phyloP scores from a whole-genome alignment of 1,140 invertebrate species.

The Drosophila equinoxialis region DNA sequence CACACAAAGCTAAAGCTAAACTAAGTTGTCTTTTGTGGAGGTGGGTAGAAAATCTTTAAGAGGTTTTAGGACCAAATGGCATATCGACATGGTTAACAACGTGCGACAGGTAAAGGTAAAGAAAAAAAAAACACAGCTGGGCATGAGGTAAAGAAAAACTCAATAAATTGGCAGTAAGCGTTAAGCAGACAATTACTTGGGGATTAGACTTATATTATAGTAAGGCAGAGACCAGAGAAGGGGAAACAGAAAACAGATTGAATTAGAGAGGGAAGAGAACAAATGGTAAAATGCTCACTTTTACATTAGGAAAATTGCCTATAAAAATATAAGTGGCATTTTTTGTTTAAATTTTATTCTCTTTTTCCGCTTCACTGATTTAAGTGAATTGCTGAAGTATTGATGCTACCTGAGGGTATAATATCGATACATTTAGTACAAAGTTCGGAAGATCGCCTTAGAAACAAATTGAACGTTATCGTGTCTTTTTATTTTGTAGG shows the following conservation, averaged over 20 bases:
- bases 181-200: slow-evolving; percentile 76
- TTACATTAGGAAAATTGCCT: slow-evolving; percentile 10
- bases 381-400: background rate
- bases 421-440: no score
- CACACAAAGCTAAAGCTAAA: slow-evolving; percentile 19
- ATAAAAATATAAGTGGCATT: background rate
- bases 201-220: slow-evolving; percentile 63
- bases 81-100: slow-evolving; percentile 50
- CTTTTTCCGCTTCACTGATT: background rate
- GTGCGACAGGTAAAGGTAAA: slow-evolving; percentile 59
- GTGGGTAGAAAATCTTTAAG: slow-evolving; percentile 26
- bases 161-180: slow-evolving; percentile 74
- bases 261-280: background rate
- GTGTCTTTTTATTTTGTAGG: no score
- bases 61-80: slow-evolving; percentile 33
- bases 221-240: background rate
- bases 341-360: background rate
- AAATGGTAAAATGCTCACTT: background rate
- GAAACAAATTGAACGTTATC: no score
- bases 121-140: slow-evolving; percentile 34
- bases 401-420: no score
- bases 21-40: slow-evolving; percentile 1
- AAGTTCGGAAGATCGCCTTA: no score
- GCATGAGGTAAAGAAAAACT: slow-evolving; percentile 41
- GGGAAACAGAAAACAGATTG: background rate